Base-by-base conservation (phyloP, 1,140 invertebrate genomes). In the Zaprionus gabonicus region DNA sequence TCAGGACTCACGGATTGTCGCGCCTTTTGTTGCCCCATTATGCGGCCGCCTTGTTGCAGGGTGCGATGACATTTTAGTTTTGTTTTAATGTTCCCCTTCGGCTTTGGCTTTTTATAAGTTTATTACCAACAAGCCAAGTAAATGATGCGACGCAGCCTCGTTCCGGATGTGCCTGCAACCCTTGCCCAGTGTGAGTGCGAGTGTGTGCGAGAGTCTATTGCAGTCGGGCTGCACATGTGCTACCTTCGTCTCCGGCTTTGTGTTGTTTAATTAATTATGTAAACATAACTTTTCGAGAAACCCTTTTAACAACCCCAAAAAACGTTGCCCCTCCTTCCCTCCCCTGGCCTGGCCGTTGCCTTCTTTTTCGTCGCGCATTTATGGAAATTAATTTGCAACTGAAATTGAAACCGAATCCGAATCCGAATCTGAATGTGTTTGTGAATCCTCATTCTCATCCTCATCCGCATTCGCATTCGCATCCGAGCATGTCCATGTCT, bases 241-340 rank as follows among this genome's bases (percentile, higher is more conserved):
- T 65, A 49, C 36, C 64, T 71, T 38, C 25, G 31, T 58, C 77
- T 71, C 57, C 55, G 53, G 72, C 86, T 83, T 82, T 83, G 69
- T 80, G 71, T 74, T 91, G 81, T 91, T 91, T 91, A 91, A 91
- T 91, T 91, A 91, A 91, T 91, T 91, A 91, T 91, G 91, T 91
- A 91, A 91, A 91, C 90, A 90, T 91, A 86, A 84, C 81, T 86
- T 88, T 77, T 78, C 60, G 70, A 75, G n/a, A 68, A 78, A 78
- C 46, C 81, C 76, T 71, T 71, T 82, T 78, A 34, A 36, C 79
- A 87, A 63, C 74, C 77, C 62, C 67, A 15, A 53, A 38, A 69
- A 36, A 15, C 36, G 4, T 3, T 4, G 10, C 7, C 27, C 12
- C 28, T 9, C 41, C 20, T 20, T 20, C 51, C 68, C 12, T 49